phyloP scores from a whole-genome alignment of 2,888 invertebrate genomes.

The Creontiades dilutus region DNA sequence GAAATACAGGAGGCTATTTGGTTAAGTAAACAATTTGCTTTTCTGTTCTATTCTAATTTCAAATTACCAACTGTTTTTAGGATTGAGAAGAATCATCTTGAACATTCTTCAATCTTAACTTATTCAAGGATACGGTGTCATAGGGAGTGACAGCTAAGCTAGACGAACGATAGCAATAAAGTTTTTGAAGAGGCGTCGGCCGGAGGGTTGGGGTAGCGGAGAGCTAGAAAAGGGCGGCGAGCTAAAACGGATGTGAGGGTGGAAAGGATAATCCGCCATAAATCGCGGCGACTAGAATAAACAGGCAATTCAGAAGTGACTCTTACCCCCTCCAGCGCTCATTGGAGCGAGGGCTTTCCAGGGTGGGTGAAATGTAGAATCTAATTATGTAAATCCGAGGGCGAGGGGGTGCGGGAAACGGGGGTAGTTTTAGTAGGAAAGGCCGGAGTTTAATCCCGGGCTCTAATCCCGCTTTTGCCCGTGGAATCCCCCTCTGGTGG shows the following conservation, averaged over 20 bases:
- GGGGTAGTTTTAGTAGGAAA: slow-evolving; percentile 59
- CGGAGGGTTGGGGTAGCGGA: neutral
- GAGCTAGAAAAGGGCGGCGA: neutral
- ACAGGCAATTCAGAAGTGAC: slow-evolving; percentile 65
- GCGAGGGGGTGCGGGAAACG: neutral
- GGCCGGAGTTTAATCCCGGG: slow-evolving; percentile 66
- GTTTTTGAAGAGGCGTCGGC: neutral
- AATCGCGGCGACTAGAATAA: slow-evolving; percentile 67
- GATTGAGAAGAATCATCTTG: neutral
- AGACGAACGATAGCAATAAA: neutral
- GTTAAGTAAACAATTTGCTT: too few species aligned
- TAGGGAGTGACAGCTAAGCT: neutral
- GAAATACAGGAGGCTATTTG: too few species aligned
- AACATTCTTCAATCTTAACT: neutral
- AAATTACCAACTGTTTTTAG: too few species aligned
- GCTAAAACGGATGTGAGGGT: slow-evolving; percentile 60
- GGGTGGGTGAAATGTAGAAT: slow-evolving; percentile 68
- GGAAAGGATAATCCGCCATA: slow-evolving; percentile 71
- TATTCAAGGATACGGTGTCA: neutral
- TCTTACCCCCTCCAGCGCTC: slow-evolving; percentile 47
- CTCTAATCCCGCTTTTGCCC: slow-evolving; percentile 61
- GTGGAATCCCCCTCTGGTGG: slow-evolving; percentile 1
- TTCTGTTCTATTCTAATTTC: too few species aligned
- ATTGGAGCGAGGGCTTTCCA: slow-evolving; percentile 4
- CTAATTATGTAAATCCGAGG: slow-evolving; percentile 71